phyloP scores from a whole-genome alignment of 2,888 invertebrate genomes.

The Diarsia rubi region DNA sequence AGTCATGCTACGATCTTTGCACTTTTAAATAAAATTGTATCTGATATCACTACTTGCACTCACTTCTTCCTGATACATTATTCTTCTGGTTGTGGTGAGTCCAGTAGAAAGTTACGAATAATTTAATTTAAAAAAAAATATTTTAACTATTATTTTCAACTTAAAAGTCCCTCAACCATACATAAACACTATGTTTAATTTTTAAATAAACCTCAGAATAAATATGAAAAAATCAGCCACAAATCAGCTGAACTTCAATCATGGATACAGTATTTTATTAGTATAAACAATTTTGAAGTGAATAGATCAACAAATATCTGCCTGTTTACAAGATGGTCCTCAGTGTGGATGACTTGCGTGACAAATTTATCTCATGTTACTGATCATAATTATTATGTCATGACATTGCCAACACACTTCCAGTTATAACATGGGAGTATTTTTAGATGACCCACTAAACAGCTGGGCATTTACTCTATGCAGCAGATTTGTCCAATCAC shows the following conservation, averaged over 20 bases:
- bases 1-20: conserved; percentile 76
- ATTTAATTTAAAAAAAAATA: neutral
- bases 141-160: neutral
- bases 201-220: neutral
- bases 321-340: conserved; percentile 8
- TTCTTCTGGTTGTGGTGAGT: neutral
- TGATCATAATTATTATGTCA: conserved; percentile 51
- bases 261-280: neutral
- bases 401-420: conserved; percentile 62
- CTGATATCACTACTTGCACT: conserved; percentile 19
- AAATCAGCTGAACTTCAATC: neutral
- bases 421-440: conserved; percentile 69
- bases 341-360: conserved; percentile 41
- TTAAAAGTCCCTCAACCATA: neutral
- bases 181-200: neutral
- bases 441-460: conserved; percentile 76
- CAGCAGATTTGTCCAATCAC: conserved; percentile 65
- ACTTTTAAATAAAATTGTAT: neutral
- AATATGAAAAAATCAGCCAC: neutral
- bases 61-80: conserved; percentile 14
- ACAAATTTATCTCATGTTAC: conserved; percentile 59
- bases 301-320: conserved; percentile 13
- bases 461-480: conserved; percentile 60
- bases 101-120: neutral
- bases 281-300: conserved; percentile 20